Conservation (phyloP, 2,797 vertebrate species). For the Neopelma chrysocephalum region DNA sequence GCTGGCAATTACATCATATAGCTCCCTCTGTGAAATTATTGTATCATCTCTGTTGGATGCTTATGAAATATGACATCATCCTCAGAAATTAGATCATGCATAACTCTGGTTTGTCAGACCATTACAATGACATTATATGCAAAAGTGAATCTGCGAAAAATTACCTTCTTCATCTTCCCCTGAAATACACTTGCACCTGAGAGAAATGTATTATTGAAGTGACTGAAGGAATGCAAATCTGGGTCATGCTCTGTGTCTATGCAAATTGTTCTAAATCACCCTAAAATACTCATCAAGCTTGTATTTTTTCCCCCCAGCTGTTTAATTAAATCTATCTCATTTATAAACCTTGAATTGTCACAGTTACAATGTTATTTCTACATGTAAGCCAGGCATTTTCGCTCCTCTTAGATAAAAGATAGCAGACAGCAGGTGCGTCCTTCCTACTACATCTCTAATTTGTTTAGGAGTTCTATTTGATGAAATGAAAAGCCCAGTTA, state of each 20-base stretch:
- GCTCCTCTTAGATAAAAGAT: neutral
- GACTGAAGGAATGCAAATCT: neutral
- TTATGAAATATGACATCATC: constrained; percentile 61
- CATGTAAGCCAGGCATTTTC: neutral
- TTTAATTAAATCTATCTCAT: neutral
- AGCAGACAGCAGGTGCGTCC: neutral
- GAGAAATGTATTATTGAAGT: neutral
- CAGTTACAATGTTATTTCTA: neutral
- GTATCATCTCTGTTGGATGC: constrained; percentile 38
- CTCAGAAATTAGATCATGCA: constrained; percentile 4
- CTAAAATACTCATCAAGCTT: neutral
- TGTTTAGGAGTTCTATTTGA: constrained; percentile 41
- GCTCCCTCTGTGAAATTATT: constrained; percentile 42
- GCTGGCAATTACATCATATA: constrained; percentile 47
- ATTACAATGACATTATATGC: neutral
- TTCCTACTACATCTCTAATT: constrained; percentile 23
- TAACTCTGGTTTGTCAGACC: constrained; percentile 1
- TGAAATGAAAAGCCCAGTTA: constrained; percentile 30
- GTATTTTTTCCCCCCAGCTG: rapidly evolving
- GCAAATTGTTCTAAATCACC: neutral
- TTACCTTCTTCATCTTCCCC: neutral
- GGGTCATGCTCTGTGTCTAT: neutral
- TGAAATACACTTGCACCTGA: neutral
- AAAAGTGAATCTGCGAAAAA: neutral
- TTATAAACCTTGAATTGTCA: neutral